Percentiles rank a stretch among this genome's conserved stretches.
phyloP scores from a whole-genome alignment of 2,797 vertebrate species.

The Perodicticus potto region DNA sequence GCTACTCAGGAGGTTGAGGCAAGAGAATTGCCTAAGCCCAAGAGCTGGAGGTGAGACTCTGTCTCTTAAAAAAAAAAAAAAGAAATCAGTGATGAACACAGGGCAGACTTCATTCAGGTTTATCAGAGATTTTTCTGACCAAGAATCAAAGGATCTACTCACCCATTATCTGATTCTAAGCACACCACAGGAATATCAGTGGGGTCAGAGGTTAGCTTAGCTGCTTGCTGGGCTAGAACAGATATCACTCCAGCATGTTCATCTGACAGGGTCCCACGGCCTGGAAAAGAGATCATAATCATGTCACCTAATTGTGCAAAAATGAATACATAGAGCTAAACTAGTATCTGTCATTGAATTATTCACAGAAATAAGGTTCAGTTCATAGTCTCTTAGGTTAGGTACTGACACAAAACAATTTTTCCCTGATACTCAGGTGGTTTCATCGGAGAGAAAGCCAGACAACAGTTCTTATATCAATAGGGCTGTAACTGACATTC shows the following conservation, averaged over 20 bases:
- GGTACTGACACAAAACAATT: constrained; percentile 9
- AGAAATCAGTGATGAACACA: neutral
- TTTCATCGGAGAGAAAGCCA: neutral
- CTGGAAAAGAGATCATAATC: constrained; percentile 83
- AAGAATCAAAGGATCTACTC: constrained; percentile 76
- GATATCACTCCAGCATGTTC: constrained; percentile 97
- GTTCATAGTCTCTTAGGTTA: neutral
- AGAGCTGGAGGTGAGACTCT: too few species aligned
- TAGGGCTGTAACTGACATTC: neutral
- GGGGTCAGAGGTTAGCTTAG: constrained; percentile 93
- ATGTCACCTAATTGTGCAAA: neutral
- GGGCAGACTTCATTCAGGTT: neutral
- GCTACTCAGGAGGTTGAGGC: too few species aligned
- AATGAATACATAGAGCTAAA: neutral
- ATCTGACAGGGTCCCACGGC: constrained; percentile 96
- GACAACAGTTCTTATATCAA: constrained; percentile 45
- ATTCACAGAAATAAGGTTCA: neutral
- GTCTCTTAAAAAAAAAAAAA: too few species aligned
- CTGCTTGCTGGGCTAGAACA: constrained; percentile 95
- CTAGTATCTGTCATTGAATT: neutral
- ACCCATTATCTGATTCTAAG: constrained; percentile 96
- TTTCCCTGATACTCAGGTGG: neutral
- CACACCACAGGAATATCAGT: constrained; percentile 96
- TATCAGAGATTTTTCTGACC: neutral
- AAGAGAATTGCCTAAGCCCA: too few species aligned